A percentile compares a stretch with the other conserved stretches of the same genome.
phyloP scores from a whole-genome alignment of 64 coral and sea anemone species.

The Pocillopora verrucosa region DNA sequence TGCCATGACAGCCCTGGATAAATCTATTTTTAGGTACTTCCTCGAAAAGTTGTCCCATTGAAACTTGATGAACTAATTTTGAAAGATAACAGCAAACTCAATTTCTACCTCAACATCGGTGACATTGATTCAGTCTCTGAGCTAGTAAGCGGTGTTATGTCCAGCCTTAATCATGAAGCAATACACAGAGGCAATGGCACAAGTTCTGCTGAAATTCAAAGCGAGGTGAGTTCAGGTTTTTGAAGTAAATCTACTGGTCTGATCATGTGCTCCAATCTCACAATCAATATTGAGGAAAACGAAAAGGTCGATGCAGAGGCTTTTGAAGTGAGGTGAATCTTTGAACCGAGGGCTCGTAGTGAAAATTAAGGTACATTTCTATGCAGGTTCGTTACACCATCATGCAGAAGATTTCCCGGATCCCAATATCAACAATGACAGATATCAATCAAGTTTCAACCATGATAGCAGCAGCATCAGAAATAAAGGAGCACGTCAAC shows the following conservation, averaged over 20 bases:
- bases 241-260: neutral
- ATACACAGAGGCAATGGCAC: no score
- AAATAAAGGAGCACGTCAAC: constrained; percentile 45
- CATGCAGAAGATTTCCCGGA: constrained; percentile 42
- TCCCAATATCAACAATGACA: constrained; percentile 33
- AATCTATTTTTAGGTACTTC: constrained; percentile 26
- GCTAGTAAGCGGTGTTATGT: constrained; percentile 44
- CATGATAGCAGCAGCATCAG: constrained; percentile 24
- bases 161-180: constrained; percentile 37
- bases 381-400: constrained; percentile 42
- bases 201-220: neutral
- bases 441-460: constrained; percentile 46
- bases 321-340: no score
- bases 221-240: neutral
- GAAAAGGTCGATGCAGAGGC: no score
- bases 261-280: neutral
- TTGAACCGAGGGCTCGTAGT: no score
- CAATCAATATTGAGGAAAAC: neutral
- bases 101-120: constrained; percentile 44
- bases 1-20: neutral
- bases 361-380: no score
- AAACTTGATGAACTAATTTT: constrained; percentile 4
- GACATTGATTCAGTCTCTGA: constrained; percentile 49
- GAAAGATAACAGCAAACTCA: constrained; percentile 2
- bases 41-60: constrained; percentile 1